These are phyloP conservation scores for Phasianus colchicus DNA, from an alignment of 2,113 vertebrate genomes.

Conservation along the genomic window DNA sequence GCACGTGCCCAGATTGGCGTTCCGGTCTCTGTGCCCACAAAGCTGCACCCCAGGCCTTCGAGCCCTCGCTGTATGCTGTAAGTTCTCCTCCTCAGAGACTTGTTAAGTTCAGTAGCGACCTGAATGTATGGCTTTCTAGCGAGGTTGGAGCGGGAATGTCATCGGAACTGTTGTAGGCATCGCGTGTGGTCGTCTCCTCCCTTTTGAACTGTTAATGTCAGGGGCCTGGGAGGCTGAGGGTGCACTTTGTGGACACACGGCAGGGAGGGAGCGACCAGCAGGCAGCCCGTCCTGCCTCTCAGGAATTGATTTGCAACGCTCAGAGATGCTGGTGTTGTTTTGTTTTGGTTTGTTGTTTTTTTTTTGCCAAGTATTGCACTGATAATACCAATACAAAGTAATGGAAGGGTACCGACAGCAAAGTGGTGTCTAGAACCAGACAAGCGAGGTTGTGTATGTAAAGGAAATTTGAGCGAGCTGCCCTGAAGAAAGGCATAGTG, in stretches of 20 bases:
- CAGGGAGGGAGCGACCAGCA: slow-evolving; percentile 60
- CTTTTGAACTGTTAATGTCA: slow-evolving; percentile 73
- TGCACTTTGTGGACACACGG: slow-evolving; percentile 76
- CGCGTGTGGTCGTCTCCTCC: slow-evolving; percentile 71
- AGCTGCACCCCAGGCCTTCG: slow-evolving; percentile 77
- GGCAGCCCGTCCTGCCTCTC: neutral
- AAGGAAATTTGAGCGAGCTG: slow-evolving; percentile 82
- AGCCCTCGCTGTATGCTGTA: slow-evolving; percentile 76
- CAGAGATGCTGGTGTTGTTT: neutral
- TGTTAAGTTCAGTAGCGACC: slow-evolving; percentile 71
- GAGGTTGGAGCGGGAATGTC: slow-evolving; percentile 71
- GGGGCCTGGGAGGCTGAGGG: slow-evolving; percentile 76
- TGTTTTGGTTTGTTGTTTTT: no score
- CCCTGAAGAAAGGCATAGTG: slow-evolving; percentile 88
- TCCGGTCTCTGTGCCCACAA: slow-evolving; percentile 68
- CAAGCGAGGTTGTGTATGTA: slow-evolving; percentile 77
- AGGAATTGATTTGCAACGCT: neutral
- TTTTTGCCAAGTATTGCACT: slow-evolving; percentile 81
- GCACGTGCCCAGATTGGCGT: neutral
- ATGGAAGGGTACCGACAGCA: slow-evolving; percentile 64
- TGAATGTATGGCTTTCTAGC: slow-evolving; percentile 75
- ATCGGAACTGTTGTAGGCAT: slow-evolving; percentile 74
- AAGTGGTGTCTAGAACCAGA: slow-evolving; percentile 76
- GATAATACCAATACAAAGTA: slow-evolving; percentile 74
- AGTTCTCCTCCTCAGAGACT: slow-evolving; percentile 71